These are phyloP conservation scores for Theodoxus fluviatilis DNA, from an alignment of 2,888 invertebrate genomes.

Conservation along the genomic window DNA sequence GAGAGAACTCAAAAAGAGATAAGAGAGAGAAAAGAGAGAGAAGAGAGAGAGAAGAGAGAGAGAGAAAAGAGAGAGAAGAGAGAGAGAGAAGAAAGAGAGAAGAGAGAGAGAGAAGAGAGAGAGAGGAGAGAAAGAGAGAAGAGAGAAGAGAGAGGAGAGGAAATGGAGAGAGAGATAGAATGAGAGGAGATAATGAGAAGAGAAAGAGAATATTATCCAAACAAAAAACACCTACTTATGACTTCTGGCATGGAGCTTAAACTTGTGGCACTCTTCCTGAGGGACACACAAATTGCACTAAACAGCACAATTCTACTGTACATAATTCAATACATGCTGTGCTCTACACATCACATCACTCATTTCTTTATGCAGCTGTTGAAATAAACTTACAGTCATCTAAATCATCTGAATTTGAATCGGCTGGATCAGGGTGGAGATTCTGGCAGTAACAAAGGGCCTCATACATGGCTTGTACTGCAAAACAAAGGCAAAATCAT, in stretches of 20 bases:
- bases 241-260: no score
- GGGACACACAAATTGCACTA: no score
- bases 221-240: no score
- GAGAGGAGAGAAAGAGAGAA: neutral
- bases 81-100: neutral
- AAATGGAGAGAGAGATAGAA: no score
- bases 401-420: constrained; percentile 58
- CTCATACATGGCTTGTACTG: constrained; percentile 76
- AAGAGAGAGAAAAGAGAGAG: neutral
- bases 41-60: neutral
- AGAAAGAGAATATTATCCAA: no score
- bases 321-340: no score
- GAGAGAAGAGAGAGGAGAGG: neutral
- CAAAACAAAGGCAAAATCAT: constrained; percentile 32
- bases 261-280: no score
- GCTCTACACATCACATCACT: no score
- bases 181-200: no score
- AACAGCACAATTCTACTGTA: no score
- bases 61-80: neutral
- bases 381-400: no score
- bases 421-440: constrained; percentile 79
- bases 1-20: neutral
- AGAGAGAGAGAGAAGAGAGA: neutral
- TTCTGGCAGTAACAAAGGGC: constrained; percentile 81
- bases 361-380: no score